phyloP scores from a whole-genome alignment of 2,888 invertebrate species.

The Halictus quadricinctus region DNA sequence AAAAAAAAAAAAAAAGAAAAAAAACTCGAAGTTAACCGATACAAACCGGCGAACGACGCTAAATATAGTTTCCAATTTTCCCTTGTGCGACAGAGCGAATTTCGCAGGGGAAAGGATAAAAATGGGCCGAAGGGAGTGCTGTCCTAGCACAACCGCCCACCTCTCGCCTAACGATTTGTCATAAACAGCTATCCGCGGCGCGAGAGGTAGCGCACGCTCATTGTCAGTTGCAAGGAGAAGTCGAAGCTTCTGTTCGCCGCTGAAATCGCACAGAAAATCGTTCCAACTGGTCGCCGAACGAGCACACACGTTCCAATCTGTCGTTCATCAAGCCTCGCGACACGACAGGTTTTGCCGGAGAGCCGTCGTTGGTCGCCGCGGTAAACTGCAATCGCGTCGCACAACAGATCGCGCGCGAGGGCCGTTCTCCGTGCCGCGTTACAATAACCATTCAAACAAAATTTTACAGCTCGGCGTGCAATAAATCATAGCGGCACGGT shows the following conservation, averaged over 20 bases:
- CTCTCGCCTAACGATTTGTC: background rate
- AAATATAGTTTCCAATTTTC: background rate
- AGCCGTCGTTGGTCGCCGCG: background rate
- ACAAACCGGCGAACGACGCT: too few relatives aligned
- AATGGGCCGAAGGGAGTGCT: slow-evolving; percentile 1
- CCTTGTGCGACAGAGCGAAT: background rate
- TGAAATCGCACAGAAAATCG: slow-evolving; percentile 15
- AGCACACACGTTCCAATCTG: slow-evolving; percentile 18
- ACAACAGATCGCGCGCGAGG: background rate
- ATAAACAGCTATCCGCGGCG: background rate
- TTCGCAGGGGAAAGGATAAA: background rate
- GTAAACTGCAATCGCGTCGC: slow-evolving; percentile 6
- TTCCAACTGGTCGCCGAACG: slow-evolving; percentile 11
- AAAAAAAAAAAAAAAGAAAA: too few relatives aligned
- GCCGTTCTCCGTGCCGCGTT: background rate
- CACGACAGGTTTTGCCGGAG: slow-evolving; percentile 10
- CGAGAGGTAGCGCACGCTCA: background rate
- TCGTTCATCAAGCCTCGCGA: slow-evolving; percentile 2
- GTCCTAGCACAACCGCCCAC: background rate
- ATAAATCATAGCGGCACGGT: background rate
- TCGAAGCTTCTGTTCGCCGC: slow-evolving; percentile 10
- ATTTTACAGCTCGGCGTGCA: background rate
- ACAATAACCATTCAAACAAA: slow-evolving; percentile 5
- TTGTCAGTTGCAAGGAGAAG: slow-evolving; percentile 8
- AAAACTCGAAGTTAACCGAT: too few relatives aligned